phyloP scores from a whole-genome alignment of 1,140 invertebrate species.

The Agrilus planipennis region DNA sequence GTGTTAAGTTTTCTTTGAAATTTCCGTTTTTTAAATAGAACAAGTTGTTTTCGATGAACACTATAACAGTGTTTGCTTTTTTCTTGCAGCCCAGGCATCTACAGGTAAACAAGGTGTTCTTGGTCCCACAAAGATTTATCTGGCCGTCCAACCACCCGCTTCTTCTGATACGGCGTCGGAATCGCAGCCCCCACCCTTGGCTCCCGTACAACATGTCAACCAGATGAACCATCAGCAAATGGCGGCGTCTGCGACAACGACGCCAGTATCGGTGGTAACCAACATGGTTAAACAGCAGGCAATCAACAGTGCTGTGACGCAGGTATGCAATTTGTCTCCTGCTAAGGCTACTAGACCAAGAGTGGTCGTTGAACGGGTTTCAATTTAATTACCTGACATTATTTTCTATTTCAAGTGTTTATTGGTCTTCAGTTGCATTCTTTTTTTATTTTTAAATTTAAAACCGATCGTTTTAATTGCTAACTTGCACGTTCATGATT shows the following conservation, averaged over 20 bases:
- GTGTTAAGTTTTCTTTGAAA: too few species aligned
- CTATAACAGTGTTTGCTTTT: too few species aligned
- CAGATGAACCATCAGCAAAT: background rate
- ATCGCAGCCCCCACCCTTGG: slow-evolving; percentile 36
- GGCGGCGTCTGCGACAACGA: slow-evolving; percentile 6
- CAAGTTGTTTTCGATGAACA: too few species aligned
- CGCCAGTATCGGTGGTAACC: slow-evolving; percentile 4
- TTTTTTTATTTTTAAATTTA: too few species aligned
- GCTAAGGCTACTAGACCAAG: slow-evolving; percentile 16
- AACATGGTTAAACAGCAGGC: background rate
- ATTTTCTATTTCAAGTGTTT: too few species aligned
- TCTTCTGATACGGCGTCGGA: slow-evolving; percentile 17
- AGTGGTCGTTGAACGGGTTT: slow-evolving; percentile 23
- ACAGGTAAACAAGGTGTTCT: slow-evolving; percentile 70
- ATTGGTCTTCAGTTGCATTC: too few species aligned
- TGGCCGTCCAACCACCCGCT: slow-evolving; percentile 59
- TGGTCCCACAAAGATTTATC: slow-evolving; percentile 72
- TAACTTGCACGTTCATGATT: too few species aligned
- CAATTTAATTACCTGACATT: too few species aligned
- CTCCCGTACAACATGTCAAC: slow-evolving; percentile 33
- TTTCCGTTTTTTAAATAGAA: too few species aligned
- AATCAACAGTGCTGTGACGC: slow-evolving; percentile 9
- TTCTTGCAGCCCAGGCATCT: slow-evolving; percentile 55
- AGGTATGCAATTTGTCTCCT: slow-evolving; percentile 29
- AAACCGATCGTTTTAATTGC: too few species aligned